Conservation (phyloP, 2,113 vertebrate genomes). For the Gobius niger region DNA sequence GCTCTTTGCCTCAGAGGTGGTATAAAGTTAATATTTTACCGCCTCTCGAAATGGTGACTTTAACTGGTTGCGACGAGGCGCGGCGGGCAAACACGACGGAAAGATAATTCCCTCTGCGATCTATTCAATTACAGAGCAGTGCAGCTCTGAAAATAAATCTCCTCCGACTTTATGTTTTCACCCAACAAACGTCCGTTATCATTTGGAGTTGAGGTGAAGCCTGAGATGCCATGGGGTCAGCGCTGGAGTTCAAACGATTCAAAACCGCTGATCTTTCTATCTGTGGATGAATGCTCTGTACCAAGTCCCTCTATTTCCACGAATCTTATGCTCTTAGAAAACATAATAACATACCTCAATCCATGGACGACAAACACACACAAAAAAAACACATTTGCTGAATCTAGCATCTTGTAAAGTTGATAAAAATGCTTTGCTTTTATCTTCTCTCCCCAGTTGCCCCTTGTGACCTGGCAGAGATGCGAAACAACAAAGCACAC, state of each 20-base stretch:
- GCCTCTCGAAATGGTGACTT: conserved; percentile 36
- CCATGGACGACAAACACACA: neutral
- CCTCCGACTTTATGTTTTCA: conserved; percentile 29
- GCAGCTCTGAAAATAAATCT: conserved; percentile 39
- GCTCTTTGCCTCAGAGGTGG: conserved; percentile 13
- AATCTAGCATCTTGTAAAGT: conserved; percentile 15
- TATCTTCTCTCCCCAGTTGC: conserved; percentile 64
- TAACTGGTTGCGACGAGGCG: conserved; percentile 35
- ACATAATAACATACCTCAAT: too few species aligned
- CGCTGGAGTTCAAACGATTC: conserved; percentile 43
- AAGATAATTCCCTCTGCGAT: conserved; percentile 40
- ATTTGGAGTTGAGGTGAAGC: conserved; percentile 31
- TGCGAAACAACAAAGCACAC: conserved; percentile 48
- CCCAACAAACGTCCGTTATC: conserved; percentile 37
- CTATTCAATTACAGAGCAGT: conserved; percentile 56
- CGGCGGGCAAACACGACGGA: conserved; percentile 29
- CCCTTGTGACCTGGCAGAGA: conserved; percentile 55
- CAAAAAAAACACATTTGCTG: conserved; percentile 41
- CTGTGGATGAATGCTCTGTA: too few species aligned
- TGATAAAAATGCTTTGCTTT: conserved; percentile 49
- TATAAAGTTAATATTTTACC: conserved; percentile 37
- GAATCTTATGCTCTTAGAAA: too few species aligned
- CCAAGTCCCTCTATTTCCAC: too few species aligned
- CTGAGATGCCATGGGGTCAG: conserved; percentile 29
- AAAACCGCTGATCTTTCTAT: conserved; percentile 34